A percentile compares a stretch with the other conserved stretches of the same genome.
Conservation (phyloP, 2,113 vertebrate species). For the Actenoides lindsayi region DNA sequence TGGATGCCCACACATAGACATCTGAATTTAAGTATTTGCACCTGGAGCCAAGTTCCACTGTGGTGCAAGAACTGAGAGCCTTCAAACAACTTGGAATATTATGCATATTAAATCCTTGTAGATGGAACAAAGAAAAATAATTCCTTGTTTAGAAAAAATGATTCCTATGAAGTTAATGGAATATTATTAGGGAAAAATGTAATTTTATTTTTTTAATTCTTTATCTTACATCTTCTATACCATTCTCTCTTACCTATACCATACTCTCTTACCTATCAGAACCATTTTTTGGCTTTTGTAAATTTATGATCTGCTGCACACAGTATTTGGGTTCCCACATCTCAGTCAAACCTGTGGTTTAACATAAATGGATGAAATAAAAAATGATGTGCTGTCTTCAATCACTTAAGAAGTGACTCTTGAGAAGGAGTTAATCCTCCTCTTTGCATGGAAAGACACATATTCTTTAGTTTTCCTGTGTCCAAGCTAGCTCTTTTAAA, state of each 20-base stretch:
- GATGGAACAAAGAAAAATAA: neutral
- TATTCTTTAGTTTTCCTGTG: neutral
- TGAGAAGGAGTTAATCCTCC: neutral
- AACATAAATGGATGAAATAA: neutral
- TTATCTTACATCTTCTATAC: neutral
- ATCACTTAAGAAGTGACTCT: neutral
- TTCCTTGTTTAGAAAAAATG: neutral
- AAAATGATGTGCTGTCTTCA: neutral
- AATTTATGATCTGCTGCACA: neutral
- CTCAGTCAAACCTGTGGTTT: neutral
- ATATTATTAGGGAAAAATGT: neutral
- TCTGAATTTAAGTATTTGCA: neutral
- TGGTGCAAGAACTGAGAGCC: neutral
- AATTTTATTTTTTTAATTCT: neutral
- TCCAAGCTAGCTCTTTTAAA: neutral
- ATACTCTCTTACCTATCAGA: neutral
- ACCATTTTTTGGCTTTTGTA: neutral
- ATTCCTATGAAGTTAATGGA: neutral
- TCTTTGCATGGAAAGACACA: neutral
- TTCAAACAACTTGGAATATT: neutral
- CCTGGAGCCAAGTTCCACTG: neutral
- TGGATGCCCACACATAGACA: neutral
- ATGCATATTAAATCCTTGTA: neutral
- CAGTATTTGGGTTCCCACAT: neutral
- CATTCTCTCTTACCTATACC: neutral